Conservation (phyloP, 2,113 vertebrate genomes). For the Pelobates fuscus region DNA sequence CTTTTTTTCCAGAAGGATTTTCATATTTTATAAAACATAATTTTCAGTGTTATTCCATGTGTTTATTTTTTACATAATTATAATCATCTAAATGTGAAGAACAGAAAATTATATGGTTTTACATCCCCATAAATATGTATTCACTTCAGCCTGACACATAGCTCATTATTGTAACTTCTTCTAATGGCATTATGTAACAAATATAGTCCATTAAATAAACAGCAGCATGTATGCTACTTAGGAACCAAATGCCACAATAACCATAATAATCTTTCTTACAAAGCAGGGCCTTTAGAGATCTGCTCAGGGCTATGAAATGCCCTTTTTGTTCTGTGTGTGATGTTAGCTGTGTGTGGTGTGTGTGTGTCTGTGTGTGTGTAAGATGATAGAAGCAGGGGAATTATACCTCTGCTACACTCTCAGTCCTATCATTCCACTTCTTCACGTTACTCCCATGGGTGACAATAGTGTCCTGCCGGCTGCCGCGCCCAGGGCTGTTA, state of each 20-base stretch:
- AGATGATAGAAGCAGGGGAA: neutral
- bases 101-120: neutral
- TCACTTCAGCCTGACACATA: neutral
- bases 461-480: conserved; percentile 35
- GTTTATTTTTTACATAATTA: neutral
- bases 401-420: conserved; percentile 12
- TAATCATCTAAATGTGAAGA: neutral
- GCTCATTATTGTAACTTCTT: neutral
- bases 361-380: neutral
- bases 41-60: neutral
- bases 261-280: neutral
- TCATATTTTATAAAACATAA: too few species aligned
- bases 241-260: neutral
- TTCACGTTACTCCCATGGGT: conserved; percentile 36
- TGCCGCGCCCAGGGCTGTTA: conserved; percentile 25
- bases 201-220: neutral
- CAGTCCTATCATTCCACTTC: conserved; percentile 9
- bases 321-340: too few species aligned
- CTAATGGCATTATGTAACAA: neutral
- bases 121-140: neutral
- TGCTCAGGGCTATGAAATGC: neutral
- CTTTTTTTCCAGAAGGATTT: too few species aligned
- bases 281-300: neutral
- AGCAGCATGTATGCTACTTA: too few species aligned
- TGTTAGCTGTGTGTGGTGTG: too few species aligned